Percentiles rank a stretch among this genome's conserved stretches.
Conservation (phyloP, 2,113 vertebrate species). For the Colius striatus region DNA sequence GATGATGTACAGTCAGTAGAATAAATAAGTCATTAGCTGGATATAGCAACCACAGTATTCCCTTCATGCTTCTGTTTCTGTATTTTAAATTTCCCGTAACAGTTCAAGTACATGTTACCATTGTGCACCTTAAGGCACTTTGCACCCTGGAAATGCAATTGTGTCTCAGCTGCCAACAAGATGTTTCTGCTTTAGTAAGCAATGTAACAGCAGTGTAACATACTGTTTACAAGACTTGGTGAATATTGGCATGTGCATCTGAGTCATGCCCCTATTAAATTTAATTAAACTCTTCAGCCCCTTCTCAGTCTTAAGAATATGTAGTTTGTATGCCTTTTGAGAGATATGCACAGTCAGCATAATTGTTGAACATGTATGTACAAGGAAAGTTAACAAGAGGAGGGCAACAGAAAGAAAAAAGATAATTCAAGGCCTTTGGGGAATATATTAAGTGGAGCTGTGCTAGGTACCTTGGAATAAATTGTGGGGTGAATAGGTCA, state of each 20-base stretch:
- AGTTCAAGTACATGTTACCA: background rate
- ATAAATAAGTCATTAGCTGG: background rate
- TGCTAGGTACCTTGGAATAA: background rate
- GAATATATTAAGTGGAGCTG: background rate
- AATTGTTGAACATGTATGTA: background rate
- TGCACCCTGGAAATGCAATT: background rate
- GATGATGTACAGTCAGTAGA: background rate
- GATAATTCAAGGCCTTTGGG: background rate
- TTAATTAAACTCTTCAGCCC: constrained; percentile 47
- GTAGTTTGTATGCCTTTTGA: background rate
- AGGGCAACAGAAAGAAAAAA: background rate
- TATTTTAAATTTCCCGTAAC: background rate
- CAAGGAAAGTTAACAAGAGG: background rate
- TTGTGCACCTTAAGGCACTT: background rate
- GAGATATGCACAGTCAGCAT: constrained; percentile 10
- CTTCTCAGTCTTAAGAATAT: background rate
- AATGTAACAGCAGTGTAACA: background rate
- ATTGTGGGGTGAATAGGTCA: background rate
- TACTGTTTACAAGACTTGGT: background rate
- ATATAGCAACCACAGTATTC: background rate
- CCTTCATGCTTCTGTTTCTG: background rate
- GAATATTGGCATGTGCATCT: background rate
- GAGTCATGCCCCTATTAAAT: constrained; percentile 37
- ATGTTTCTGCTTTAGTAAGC: background rate
- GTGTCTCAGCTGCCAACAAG: background rate